Evolutionary conservation across 2,113 vertebrate species (phyloP).

Genomic region (Grammomys surdaster): DNA sequence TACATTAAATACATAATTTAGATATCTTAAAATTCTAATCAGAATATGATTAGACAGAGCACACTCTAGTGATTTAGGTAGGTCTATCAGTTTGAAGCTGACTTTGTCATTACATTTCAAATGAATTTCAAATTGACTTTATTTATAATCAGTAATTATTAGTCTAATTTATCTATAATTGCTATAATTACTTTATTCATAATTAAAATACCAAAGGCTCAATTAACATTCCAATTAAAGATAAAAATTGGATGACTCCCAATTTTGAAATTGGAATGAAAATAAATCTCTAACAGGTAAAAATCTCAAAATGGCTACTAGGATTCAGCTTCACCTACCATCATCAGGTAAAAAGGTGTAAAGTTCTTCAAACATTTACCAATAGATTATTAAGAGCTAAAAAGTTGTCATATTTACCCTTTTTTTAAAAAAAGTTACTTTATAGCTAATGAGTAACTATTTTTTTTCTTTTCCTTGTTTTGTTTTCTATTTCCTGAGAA

Average conservation of each 20-base stretch:
- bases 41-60: not conserved
- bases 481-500: not conserved
- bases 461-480: not conserved
- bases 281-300: not conserved
- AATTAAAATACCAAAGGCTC: constrained; percentile 62
- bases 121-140: constrained; percentile 60
- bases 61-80: not conserved
- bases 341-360: not conserved
- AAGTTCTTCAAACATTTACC: not conserved
- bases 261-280: constrained; percentile 34
- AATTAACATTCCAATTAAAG: constrained; percentile 66
- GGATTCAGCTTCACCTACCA: not conserved
- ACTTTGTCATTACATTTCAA: constrained; percentile 50
- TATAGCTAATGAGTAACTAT: not conserved
- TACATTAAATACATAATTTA: not conserved
- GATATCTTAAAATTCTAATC: not conserved
- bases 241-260: constrained; percentile 47
- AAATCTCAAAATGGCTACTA: not conserved
- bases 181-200: constrained; percentile 67
- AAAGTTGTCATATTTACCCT: fast-evolving
- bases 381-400: not conserved
- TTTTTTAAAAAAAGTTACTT: not conserved
- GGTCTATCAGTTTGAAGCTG: not conserved
- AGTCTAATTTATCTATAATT: constrained; percentile 72
- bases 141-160: constrained; percentile 77